These are phyloP conservation scores for Silurus aristotelis DNA, from an alignment of 2,797 vertebrate species.

Conservation along the genomic window DNA sequence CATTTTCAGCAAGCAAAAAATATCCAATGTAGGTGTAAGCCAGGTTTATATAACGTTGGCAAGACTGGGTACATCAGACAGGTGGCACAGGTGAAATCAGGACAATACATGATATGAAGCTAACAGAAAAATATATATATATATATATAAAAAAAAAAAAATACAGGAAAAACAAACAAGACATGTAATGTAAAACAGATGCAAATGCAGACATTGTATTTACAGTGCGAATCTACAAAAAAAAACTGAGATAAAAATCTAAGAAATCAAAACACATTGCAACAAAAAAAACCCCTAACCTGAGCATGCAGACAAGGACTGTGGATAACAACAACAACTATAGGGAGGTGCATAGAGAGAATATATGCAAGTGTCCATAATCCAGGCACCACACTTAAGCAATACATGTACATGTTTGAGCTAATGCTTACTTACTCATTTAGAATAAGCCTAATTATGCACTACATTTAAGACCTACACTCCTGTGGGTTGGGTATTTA, in stretches of 20 bases:
- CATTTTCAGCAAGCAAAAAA: neutral
- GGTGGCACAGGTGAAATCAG: neutral
- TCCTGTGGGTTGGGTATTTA: neutral
- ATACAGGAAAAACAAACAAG: neutral
- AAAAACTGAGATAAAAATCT: no score
- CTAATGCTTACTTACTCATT: neutral
- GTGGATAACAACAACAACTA: no score
- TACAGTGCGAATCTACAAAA: no score
- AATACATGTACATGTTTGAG: neutral
- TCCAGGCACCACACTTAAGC: no score
- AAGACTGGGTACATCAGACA: neutral
- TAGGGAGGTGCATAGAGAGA: no score
- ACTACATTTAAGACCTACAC: neutral
- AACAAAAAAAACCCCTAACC: no score
- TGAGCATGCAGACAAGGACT: no score
- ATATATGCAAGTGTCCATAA: no score
- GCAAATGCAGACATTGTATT: no score
- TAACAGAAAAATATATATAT: neutral
- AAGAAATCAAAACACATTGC: no score
- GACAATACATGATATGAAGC: neutral
- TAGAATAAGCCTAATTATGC: neutral
- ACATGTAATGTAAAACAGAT: no score
- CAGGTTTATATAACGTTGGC: neutral
- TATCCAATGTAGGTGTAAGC: neutral
- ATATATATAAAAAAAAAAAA: neutral